A percentile compares a stretch with the other conserved stretches of the same genome.
These are phyloP conservation scores for Melanerpes aurifrons DNA, from an alignment of 2,113 vertebrate species.

Conservation along the genomic window DNA sequence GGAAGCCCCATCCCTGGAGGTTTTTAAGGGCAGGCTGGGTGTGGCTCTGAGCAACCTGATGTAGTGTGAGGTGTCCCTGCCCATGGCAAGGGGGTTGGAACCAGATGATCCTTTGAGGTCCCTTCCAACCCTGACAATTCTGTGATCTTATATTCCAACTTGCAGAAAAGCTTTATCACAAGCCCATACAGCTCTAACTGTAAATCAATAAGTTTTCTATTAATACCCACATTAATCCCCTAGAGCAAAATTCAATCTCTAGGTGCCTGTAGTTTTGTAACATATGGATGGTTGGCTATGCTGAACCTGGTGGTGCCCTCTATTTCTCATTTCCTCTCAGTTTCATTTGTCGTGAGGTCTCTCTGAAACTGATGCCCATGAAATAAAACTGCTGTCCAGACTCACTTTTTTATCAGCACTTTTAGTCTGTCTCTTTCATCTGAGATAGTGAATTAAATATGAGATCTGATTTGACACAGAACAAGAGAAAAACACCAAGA, in stretches of 20 bases:
- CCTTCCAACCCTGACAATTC: too few species aligned
- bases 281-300: not conserved
- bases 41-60: too few species aligned
- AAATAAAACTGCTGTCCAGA: conserved; percentile 43
- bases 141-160: not conserved
- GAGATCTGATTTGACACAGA: conserved; percentile 30
- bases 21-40: too few species aligned
- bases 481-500: conserved; percentile 51
- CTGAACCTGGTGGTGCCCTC: conserved; percentile 40
- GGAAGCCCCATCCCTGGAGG: too few species aligned
- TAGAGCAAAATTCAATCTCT: conserved; percentile 13
- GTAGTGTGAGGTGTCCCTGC: too few species aligned
- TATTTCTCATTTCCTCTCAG: conserved; percentile 50
- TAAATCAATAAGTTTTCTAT: conserved; percentile 40
- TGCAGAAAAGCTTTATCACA: not conserved
- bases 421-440: conserved; percentile 58
- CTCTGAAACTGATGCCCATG: conserved; percentile 42
- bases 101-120: too few species aligned
- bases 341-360: conserved; percentile 43
- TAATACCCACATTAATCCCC: conserved; percentile 41
- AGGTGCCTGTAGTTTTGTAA: conserved; percentile 19
- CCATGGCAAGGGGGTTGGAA: too few species aligned
- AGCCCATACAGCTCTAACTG: not conserved
- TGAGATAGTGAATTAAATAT: conserved; percentile 44
- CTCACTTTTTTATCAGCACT: conserved; percentile 59